Conservation (phyloP, 2,797 vertebrate species). For the Poeciliopsis infans region DNA sequence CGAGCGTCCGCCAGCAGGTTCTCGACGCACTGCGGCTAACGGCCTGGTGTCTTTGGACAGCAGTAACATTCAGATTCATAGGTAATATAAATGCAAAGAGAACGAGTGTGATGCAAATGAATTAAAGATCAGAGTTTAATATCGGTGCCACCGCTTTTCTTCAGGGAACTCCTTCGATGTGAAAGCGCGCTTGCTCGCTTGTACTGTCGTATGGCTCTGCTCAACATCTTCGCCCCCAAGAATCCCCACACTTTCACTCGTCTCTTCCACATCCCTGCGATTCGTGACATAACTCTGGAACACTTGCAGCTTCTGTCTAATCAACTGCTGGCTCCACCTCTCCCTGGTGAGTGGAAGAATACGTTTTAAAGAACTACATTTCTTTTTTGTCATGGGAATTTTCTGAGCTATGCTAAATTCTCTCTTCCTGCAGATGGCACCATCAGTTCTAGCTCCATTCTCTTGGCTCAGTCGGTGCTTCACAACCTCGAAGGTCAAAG, state of each 20-base stretch:
- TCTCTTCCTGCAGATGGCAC: slow-evolving; percentile 87
- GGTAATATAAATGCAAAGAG: slow-evolving; percentile 71
- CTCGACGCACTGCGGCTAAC: slow-evolving; percentile 94
- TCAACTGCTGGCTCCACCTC: slow-evolving; percentile 94
- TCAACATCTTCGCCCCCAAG: slow-evolving; percentile 97
- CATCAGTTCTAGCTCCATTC: slow-evolving; percentile 93
- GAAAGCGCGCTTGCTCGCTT: slow-evolving; percentile 92
- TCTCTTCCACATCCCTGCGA: slow-evolving; percentile 95
- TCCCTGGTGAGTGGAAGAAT: slow-evolving; percentile 84
- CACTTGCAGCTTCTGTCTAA: slow-evolving; percentile 96
- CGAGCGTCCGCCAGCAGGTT: slow-evolving; percentile 93
- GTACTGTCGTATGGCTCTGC: slow-evolving; percentile 96
- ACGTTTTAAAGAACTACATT: background rate
- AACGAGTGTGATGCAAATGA: background rate
- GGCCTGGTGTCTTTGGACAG: slow-evolving; percentile 95
- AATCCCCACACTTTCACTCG: slow-evolving; percentile 95
- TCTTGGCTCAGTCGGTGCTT: slow-evolving; percentile 93
- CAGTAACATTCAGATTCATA: slow-evolving; percentile 98
- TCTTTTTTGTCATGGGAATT: background rate
- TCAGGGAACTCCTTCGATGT: slow-evolving; percentile 92
- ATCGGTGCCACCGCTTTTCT: slow-evolving; percentile 24
- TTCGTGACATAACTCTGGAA: slow-evolving; percentile 96
- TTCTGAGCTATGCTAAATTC: slow-evolving; percentile 4
- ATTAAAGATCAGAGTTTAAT: background rate
- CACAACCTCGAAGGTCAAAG: slow-evolving; percentile 92